Percentiles rank a stretch among this genome's conserved stretches.
These are phyloP conservation scores for Thecocarcelia acutangulata DNA, from an alignment of 2,888 invertebrate genomes.

Conservation along the genomic window DNA sequence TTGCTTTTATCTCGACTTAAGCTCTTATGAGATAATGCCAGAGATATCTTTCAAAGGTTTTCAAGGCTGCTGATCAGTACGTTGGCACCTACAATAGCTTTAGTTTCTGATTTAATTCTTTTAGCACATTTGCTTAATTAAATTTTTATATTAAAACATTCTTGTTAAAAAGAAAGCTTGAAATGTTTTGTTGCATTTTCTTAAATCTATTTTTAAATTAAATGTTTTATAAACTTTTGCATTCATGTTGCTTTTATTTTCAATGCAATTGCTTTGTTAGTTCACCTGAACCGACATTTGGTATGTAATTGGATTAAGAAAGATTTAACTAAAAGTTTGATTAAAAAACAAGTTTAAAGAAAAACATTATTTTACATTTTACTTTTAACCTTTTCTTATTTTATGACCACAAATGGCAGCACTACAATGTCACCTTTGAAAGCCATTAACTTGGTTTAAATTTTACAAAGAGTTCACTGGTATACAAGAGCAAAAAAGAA, in stretches of 20 bases:
- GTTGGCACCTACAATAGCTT: too few species aligned
- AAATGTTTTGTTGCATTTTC: conserved; percentile 30
- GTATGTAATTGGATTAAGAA: conserved; percentile 65
- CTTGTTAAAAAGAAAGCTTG: not conserved
- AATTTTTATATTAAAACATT: not conserved
- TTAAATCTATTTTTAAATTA: conserved; percentile 39
- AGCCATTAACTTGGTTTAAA: conserved; percentile 24
- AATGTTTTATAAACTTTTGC: conserved; percentile 41
- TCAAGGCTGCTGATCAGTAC: too few species aligned
- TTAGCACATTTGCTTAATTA: too few species aligned
- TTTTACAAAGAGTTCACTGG: conserved; percentile 17
- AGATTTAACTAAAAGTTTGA: conserved; percentile 59
- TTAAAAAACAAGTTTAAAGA: conserved; percentile 41
- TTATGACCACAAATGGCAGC: not conserved
- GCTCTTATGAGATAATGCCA: too few species aligned
- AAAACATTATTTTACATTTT: conserved; percentile 42
- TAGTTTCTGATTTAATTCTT: too few species aligned
- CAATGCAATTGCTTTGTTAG: conserved; percentile 14
- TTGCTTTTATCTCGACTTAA: too few species aligned
- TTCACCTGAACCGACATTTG: conserved; percentile 44
- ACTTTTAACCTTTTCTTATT: conserved; percentile 28
- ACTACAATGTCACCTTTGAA: conserved; percentile 56
- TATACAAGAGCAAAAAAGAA: not conserved
- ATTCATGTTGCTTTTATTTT: conserved; percentile 14
- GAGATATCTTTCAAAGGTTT: too few species aligned